A percentile compares a stretch with the other conserved stretches of the same genome.
These are phyloP conservation scores for Drosophila biarmipes DNA, from an alignment of 1,140 invertebrate species.

Conservation along the genomic window DNA sequence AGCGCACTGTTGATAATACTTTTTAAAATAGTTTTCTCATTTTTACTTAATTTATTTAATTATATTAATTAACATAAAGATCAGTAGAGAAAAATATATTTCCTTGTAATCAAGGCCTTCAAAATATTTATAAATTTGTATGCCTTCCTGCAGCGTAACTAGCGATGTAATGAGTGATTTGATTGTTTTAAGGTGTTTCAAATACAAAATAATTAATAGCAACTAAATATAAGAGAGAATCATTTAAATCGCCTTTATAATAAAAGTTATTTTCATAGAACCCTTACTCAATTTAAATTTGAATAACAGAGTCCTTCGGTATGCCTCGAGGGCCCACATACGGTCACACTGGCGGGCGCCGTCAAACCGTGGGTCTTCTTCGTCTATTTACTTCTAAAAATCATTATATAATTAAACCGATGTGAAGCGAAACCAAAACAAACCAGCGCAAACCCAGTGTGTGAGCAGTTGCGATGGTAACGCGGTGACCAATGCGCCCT, in stretches of 20 bases:
- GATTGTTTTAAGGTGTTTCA: too few species aligned
- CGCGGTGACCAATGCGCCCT: slow-evolving; percentile 63
- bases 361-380: slow-evolving; percentile 48
- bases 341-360: slow-evolving; percentile 15
- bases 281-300: not conserved
- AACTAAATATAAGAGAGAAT: not conserved
- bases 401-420: slow-evolving; percentile 69
- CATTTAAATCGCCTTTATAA: not conserved
- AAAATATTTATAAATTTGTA: too few species aligned
- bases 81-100: too few species aligned
- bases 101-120: too few species aligned
- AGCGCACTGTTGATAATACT: not conserved
- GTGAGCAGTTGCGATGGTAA: slow-evolving; percentile 60
- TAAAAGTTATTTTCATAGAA: not conserved
- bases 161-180: too few species aligned
- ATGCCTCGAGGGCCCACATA: too few species aligned
- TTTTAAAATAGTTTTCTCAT: not conserved
- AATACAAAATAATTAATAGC: too few species aligned
- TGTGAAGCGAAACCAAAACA: slow-evolving; percentile 72
- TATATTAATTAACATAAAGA: too few species aligned
- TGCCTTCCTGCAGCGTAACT: not conserved
- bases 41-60: not conserved
- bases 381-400: slow-evolving; percentile 4
- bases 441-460: slow-evolving; percentile 38
- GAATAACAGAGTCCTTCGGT: slow-evolving; percentile 6